Evolutionary conservation across 1,140 invertebrate genomes (phyloP).

Genomic region (Thereuonema tuberculata): DNA sequence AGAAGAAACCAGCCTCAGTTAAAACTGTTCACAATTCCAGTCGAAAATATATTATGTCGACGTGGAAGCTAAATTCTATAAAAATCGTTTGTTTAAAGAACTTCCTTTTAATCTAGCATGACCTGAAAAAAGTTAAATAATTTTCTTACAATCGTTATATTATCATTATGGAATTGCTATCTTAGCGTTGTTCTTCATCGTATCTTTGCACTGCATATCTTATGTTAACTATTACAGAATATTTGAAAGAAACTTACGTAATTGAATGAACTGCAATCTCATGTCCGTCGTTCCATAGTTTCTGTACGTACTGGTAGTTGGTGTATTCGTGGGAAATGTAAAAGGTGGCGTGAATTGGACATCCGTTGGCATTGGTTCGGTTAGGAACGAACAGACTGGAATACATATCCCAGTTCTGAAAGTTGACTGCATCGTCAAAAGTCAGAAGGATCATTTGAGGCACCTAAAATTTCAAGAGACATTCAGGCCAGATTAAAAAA

Average conservation of each 20-base stretch:
- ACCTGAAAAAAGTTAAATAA: too few relatives aligned
- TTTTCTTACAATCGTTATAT: too few relatives aligned
- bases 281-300: conserved; percentile 36
- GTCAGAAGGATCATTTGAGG: conserved; percentile 29
- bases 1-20: too few relatives aligned
- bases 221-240: too few relatives aligned
- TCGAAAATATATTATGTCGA: too few relatives aligned
- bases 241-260: conserved; percentile 29
- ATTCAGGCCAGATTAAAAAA: conserved; percentile 15
- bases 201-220: too few relatives aligned
- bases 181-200: too few relatives aligned
- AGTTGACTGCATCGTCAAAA: conserved; percentile 29
- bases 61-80: too few relatives aligned
- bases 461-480: conserved; percentile 22
- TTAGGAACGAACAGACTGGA: conserved; percentile 21
- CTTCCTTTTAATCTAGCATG: too few relatives aligned
- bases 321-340: conserved; percentile 41
- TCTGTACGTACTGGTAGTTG: conserved; percentile 38
- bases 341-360: conserved; percentile 40
- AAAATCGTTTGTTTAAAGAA: too few relatives aligned
- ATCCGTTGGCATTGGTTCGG: conserved; percentile 36
- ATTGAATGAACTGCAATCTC: conserved; percentile 41
- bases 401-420: conserved; percentile 27
- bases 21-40: too few relatives aligned
- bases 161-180: too few relatives aligned